Base-by-base conservation (phyloP, 2,113 vertebrate species). In the Lamprologus callipterus region DNA sequence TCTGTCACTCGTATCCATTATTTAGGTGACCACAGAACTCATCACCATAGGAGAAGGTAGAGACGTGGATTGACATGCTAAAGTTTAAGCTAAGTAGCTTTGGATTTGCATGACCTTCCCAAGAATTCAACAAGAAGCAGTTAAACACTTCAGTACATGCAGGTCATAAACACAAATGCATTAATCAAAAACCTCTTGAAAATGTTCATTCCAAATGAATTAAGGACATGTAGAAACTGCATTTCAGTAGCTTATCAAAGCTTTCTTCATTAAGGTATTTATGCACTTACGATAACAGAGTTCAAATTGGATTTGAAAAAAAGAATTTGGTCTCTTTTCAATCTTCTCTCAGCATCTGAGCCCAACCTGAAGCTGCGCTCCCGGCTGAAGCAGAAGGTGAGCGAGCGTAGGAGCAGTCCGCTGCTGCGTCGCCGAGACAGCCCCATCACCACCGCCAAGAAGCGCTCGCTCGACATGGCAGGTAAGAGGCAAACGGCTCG, bases 291-390 rank as follows among this genome's bases (percentile, higher is more conserved):
- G 0, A 9, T 13, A 37, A 16, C 26, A 4, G 42, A 2, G 17
- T 8, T 21, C 2, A 42, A 54, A 21, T 26, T 19, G 3, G 40
- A 7, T 45, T 23, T 73, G 8, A 45, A 73, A 7, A 14, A 26
- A 42, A 26, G 31, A 68, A 16, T 26, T 26, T 54, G 23, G 9
- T 73, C 17, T 47, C 40, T 31, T 21, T 54, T 31, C 31, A 1
- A 28, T 14, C 9, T 2, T 8, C 31, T 78, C 51, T 4, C 94
- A 99, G 98, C 98, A 1, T 99, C 98, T 21, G 98, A 99, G 89
- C 98, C 98, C 85, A 99, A 99, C 92, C 96, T 99, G 93, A 99
- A 99, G 91, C 91, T 99, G 45, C 97, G 98, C 55, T 99, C 98
- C 57, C 92, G 98, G 60, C 97, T 99, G 93, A 99, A 99, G 96